Evolutionary conservation across 2,113 vertebrate species (phyloP).

Genomic region (Pungitius pungitius): DNA sequence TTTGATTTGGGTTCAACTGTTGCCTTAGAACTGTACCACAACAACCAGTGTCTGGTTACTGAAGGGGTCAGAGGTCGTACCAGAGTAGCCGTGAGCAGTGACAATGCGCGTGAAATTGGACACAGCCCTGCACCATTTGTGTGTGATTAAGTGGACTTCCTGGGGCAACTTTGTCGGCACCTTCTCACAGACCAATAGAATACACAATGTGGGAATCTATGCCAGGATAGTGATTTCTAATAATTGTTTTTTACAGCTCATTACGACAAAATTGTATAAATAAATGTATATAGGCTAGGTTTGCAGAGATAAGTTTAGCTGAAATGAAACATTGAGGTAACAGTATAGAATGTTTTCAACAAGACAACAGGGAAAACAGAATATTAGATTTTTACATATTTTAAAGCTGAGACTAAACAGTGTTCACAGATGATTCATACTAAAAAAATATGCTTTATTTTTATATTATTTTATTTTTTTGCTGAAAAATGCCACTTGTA

Average conservation of each 20-base stretch:
- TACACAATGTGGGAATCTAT: conserved; percentile 5
- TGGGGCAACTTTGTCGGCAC: conserved; percentile 66
- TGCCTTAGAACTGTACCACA: conserved; percentile 40
- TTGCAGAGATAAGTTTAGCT: neutral
- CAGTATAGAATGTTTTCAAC: neutral
- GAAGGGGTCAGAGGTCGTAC: conserved; percentile 63
- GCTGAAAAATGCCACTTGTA: neutral
- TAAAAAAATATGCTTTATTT: too few relatives aligned
- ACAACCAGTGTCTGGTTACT: conserved; percentile 62
- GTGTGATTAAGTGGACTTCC: conserved; percentile 71
- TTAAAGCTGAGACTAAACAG: neutral
- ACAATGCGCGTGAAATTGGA: conserved; percentile 68
- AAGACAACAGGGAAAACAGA: neutral
- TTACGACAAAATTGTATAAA: neutral
- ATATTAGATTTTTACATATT: neutral
- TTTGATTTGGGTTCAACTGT: conserved; percentile 57
- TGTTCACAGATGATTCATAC: neutral
- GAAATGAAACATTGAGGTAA: neutral
- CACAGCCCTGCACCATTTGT: conserved; percentile 67
- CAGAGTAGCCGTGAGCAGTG: conserved; percentile 66
- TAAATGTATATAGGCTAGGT: neutral
- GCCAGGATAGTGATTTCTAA: conserved; percentile 8
- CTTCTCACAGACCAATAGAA: conserved; percentile 38
- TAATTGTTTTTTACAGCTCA: too few relatives aligned
- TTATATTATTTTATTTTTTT: neutral